phyloP scores from a whole-genome alignment of 2,888 invertebrate species.

The Lacanobia wlatinum region DNA sequence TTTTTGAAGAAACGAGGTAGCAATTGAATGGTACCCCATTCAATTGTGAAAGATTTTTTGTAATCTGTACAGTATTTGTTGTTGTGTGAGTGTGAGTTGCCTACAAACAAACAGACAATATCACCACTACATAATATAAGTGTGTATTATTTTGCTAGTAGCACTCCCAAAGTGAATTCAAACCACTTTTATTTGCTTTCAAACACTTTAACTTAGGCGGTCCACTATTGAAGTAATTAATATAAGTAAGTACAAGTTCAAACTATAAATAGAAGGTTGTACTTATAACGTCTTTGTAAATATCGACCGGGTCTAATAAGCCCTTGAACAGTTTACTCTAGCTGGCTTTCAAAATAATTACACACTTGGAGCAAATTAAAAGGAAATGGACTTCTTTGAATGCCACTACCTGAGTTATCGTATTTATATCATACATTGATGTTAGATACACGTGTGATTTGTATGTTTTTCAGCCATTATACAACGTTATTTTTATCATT shows the following conservation, averaged over 20 bases:
- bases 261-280: constrained; percentile 5
- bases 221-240: not conserved
- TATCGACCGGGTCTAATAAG: constrained; percentile 21
- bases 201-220: not conserved
- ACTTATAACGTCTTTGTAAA: constrained; percentile 6
- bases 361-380: not conserved
- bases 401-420: not conserved
- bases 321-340: constrained; percentile 15
- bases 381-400: constrained; percentile 6
- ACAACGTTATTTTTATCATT: not conserved
- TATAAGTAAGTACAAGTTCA: constrained; percentile 2
- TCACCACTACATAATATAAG: accelerated
- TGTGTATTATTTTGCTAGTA: too few relatives aligned
- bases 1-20: too few relatives aligned
- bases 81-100: too few relatives aligned
- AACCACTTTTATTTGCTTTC: not conserved
- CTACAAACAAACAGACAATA: not conserved
- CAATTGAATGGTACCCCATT: too few relatives aligned
- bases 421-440: not conserved
- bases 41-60: too few relatives aligned
- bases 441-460: constrained; percentile 1
- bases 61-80: too few relatives aligned
- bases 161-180: not conserved
- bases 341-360: constrained; percentile 10
- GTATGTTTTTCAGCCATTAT: not conserved